These are phyloP conservation scores for Epirrhoe alternata DNA, from an alignment of 2,888 invertebrate species.

Conservation along the genomic window DNA sequence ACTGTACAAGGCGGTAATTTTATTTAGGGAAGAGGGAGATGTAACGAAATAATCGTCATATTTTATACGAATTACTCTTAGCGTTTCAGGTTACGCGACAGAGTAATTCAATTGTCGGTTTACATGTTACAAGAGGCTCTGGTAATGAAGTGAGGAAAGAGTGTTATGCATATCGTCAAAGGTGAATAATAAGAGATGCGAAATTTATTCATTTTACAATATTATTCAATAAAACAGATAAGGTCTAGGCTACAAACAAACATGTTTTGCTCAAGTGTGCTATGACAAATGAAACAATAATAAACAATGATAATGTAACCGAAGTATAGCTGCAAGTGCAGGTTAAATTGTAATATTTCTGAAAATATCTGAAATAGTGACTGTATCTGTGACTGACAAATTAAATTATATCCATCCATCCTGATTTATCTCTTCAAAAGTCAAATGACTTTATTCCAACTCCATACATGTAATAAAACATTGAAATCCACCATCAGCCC, in stretches of 20 bases:
- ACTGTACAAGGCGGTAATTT: conserved; percentile 66
- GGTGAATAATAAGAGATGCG: not conserved
- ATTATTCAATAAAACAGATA: not conserved
- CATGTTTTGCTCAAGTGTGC: too few relatives aligned
- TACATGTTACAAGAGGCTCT: conserved; percentile 15
- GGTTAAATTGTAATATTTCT: not conserved
- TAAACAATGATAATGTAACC: too few relatives aligned
- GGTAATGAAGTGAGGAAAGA: conserved; percentile 18
- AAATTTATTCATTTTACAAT: not conserved
- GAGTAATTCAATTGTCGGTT: conserved; percentile 34
- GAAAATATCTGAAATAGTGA: not conserved
- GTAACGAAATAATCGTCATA: conserved; percentile 73
- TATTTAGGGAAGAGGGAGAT: conserved; percentile 61
- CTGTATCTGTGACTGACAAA: conserved; percentile 4
- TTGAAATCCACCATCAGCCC: conserved; percentile 26
- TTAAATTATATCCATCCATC: conserved; percentile 7
- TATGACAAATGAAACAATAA: too few relatives aligned
- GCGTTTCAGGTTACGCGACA: conserved; percentile 49
- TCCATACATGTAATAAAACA: conserved; percentile 31
- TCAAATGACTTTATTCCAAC: conserved; percentile 28
- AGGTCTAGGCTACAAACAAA: not conserved
- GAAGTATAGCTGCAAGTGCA: not conserved
- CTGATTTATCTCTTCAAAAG: conserved; percentile 19
- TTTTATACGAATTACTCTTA: conserved; percentile 57
- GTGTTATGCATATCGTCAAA: conserved; percentile 2